Evolutionary conservation across 2,797 vertebrate genomes (phyloP).

Genomic region (Alectoris magna): DNA sequence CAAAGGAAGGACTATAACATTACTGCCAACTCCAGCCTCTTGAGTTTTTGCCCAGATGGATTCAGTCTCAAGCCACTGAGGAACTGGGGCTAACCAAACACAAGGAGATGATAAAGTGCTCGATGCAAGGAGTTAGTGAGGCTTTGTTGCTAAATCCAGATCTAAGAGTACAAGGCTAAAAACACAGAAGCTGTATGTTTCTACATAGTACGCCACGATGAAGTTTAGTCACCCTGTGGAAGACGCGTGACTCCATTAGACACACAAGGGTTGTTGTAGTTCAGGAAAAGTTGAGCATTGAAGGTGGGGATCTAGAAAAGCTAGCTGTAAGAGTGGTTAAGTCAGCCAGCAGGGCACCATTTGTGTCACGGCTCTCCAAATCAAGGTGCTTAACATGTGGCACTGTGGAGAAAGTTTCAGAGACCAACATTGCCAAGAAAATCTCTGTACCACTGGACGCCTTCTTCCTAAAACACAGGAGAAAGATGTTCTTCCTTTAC

Average conservation of each 20-base stretch:
- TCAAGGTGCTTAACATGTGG: neutral
- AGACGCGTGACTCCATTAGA: neutral
- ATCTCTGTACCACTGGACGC: fast-evolving
- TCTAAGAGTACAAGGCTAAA: neutral
- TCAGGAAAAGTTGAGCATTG: neutral
- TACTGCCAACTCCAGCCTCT: neutral
- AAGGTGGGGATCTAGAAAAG: neutral
- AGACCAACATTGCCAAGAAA: neutral
- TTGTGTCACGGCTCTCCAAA: neutral
- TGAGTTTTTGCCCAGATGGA: neutral
- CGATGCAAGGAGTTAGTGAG: neutral
- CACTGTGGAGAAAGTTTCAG: neutral
- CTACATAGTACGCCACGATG: neutral
- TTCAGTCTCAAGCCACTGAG: neutral
- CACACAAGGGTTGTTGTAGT: neutral
- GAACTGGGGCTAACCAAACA: neutral
- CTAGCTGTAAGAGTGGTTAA: neutral
- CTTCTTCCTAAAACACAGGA: neutral
- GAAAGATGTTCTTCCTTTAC: neutral
- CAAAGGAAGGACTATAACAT: neutral
- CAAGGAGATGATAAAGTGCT: neutral
- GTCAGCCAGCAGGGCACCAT: neutral
- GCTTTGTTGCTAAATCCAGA: neutral
- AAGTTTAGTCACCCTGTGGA: neutral
- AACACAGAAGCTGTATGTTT: neutral